These are phyloP conservation scores for Daboia siamensis DNA, from an alignment of 2,113 vertebrate species.

Conservation along the genomic window DNA sequence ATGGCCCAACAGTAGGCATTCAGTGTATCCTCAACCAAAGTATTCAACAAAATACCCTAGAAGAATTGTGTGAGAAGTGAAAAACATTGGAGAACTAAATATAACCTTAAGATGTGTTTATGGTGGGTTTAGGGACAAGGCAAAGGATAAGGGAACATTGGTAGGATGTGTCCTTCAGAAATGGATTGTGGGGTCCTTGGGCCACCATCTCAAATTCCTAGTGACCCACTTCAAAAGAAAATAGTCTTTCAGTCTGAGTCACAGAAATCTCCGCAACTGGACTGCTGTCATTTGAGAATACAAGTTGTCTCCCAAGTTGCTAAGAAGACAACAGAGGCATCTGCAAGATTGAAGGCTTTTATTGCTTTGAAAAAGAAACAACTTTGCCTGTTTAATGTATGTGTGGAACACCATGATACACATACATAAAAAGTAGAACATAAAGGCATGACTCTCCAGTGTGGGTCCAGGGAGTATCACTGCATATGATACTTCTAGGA, in stretches of 20 bases:
- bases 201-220: neutral
- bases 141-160: neutral
- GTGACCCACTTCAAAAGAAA: neutral
- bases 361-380: neutral
- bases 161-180: neutral
- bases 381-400: neutral
- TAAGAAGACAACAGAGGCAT: neutral
- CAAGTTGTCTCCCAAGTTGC: neutral
- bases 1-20: neutral
- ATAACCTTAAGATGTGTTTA: neutral
- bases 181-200: neutral
- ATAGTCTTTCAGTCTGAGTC: neutral
- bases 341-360: neutral
- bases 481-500: neutral
- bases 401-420: neutral
- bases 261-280: neutral
- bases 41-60: neutral
- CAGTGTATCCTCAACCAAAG: neutral
- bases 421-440: neutral
- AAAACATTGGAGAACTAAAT: neutral
- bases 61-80: neutral
- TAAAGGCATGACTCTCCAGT: neutral
- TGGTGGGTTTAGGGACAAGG: neutral
- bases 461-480: neutral
- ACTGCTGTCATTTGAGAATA: neutral